Base-by-base conservation (phyloP, 2,797 vertebrate genomes). In the Semotilus atromaculatus region DNA sequence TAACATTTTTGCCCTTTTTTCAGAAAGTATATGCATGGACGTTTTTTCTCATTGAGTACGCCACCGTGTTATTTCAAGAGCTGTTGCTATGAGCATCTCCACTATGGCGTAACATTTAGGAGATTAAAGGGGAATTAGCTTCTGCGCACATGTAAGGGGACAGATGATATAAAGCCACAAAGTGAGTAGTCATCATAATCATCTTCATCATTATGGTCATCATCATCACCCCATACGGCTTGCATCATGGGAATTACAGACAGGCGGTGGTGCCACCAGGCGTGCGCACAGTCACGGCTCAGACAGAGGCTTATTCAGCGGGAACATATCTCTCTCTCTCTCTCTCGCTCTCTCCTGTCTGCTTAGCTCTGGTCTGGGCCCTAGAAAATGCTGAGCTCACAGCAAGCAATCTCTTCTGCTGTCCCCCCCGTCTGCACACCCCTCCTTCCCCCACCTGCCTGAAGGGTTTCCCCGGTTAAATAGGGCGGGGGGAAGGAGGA, bases 101-200 rank as follows among this genome's bases (percentile, higher is more conserved):
- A 85, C 87, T 88, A 92, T 88, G 83, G 84, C 72, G 83, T 91
- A 91, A 90, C 88, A 91, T 90, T 94, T 93, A 94, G 90, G 88
- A 91, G 94, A 95, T 95, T 95, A 95, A 92, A 92, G 34, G 87
- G 93, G 94, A 93, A 94, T 95, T 94, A 95, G 93, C 92, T 87
- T 72, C 76, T 53, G 70, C 73, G 48, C 81, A 76, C 85, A 82
- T 80, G 85, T 88, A 88, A 53, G 62, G 85, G 83, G 51, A 88
- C 82, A 85, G 83, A 88, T 86, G 85, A 88, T 85, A 77, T 85
- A 85, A 87, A 82, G 73, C 83, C 82, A 86, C 88, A 85, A 81
- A 85, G 74, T 77, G 82, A 43, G 86, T 90, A 89, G 89, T 91
- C 90, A 90, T 91, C 77, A 87, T 90, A 87, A 91, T 93, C 89